Evolutionary conservation across 2,797 vertebrate species (phyloP).

Genomic region (Myripristis jacobus): DNA sequence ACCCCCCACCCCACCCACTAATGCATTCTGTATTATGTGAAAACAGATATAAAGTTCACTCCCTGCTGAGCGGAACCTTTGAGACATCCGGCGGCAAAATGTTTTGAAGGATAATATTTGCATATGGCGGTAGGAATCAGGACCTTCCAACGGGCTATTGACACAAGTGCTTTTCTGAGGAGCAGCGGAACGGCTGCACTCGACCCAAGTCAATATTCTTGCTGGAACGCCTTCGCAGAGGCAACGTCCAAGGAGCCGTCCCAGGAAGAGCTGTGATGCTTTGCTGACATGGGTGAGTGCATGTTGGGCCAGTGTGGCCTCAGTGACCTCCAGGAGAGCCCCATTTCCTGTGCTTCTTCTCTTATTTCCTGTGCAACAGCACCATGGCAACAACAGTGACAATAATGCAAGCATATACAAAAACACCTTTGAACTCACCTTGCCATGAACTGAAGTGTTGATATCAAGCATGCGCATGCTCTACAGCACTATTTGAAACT

Average conservation of each 20-base stretch:
- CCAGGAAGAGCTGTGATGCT: constrained; percentile 42
- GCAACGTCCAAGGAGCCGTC: constrained; percentile 40
- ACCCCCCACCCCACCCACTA: constrained; percentile 25
- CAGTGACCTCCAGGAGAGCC: constrained; percentile 50
- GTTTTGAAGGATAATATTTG: constrained; percentile 76
- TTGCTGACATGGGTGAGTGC: constrained; percentile 41
- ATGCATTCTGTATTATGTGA: constrained; percentile 62
- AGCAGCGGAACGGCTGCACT: constrained; percentile 35
- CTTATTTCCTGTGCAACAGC: constrained; percentile 18
- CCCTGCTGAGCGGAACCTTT: constrained; percentile 53
- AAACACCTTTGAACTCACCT: background rate
- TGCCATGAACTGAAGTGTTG: background rate
- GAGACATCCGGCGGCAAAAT: constrained; percentile 62
- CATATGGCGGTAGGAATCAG: constrained; percentile 54
- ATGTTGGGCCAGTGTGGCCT: constrained; percentile 58
- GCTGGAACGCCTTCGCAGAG: constrained; percentile 60
- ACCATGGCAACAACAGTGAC: constrained; percentile 44
- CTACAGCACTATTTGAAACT: background rate
- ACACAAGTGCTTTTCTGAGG: constrained; percentile 43
- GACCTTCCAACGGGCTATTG: constrained; percentile 63
- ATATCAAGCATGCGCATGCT: background rate
- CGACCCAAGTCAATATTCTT: constrained; percentile 66
- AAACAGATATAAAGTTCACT: constrained; percentile 68
- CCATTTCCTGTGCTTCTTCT: constrained; percentile 50
- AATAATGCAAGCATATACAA: no score